These are phyloP conservation scores for Rhynchotus rufescens DNA, from an alignment of 2,797 vertebrate species.

Conservation along the genomic window DNA sequence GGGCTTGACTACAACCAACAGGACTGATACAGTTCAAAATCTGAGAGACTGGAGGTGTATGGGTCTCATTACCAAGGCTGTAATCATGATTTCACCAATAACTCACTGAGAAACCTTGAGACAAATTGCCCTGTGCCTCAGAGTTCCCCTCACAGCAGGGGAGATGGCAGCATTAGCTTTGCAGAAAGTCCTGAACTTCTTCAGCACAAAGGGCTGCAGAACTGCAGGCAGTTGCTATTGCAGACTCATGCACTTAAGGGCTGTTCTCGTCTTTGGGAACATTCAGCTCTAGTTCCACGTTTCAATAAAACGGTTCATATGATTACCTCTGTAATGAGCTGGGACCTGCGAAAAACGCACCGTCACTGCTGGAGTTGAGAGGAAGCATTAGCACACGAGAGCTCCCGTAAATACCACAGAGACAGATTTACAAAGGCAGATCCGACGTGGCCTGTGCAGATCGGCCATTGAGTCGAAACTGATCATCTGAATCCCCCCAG, in stretches of 20 bases:
- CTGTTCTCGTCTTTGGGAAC: conserved; percentile 8
- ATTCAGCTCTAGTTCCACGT: conserved; percentile 27
- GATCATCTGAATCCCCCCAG: conserved; percentile 16
- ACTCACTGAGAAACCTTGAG: neutral
- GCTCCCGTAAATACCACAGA: neutral
- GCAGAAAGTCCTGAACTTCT: neutral
- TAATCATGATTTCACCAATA: neutral
- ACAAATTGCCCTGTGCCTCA: neutral
- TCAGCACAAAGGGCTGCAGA: neutral
- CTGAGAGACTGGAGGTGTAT: neutral
- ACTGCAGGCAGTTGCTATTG: neutral
- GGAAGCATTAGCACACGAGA: neutral
- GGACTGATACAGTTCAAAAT: neutral
- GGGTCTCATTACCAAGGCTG: neutral
- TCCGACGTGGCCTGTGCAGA: conserved; percentile 12
- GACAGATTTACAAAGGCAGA: conserved; percentile 16
- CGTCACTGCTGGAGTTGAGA: neutral
- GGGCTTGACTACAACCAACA: neutral
- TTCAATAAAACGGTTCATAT: conserved; percentile 11
- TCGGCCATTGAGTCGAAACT: neutral
- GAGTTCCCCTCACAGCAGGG: rapidly evolving
- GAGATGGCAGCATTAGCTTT: neutral
- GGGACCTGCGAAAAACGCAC: neutral
- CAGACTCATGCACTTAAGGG: neutral
- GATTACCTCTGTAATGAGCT: conserved; percentile 37